These are phyloP conservation scores for Onychostruthus taczanowskii DNA, from an alignment of 2,113 vertebrate genomes.

Conservation along the genomic window DNA sequence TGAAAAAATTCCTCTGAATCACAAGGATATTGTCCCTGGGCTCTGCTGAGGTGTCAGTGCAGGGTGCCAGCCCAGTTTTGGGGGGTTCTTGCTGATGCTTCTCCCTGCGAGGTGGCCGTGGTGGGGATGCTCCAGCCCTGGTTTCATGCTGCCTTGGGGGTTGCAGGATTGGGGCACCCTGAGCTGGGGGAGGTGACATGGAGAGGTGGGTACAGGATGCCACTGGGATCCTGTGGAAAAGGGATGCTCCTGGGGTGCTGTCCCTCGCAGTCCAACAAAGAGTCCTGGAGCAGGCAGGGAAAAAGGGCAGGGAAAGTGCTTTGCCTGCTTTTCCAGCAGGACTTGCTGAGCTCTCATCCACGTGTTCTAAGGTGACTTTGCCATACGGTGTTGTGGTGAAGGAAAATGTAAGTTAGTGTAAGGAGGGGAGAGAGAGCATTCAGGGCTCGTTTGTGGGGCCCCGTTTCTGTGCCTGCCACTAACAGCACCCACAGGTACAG, in stretches of 20 bases:
- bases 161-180: background rate
- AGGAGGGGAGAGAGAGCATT: background rate
- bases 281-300: background rate
- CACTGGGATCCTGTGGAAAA: background rate
- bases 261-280: background rate
- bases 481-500: background rate
- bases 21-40: background rate
- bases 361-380: background rate
- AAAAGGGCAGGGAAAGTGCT: background rate
- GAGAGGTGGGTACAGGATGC: background rate
- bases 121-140: background rate
- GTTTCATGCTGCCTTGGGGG: rapidly evolving
- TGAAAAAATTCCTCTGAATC: background rate
- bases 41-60: background rate
- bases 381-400: rapidly evolving
- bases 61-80: background rate
- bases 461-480: rapidly evolving
- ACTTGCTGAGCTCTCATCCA: background rate
- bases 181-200: background rate
- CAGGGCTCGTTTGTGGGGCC: rapidly evolving
- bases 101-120: rapidly evolving
- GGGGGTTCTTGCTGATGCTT: background rate
- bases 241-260: background rate
- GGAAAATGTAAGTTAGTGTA: background rate
- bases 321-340: background rate